Evolutionary conservation across 2,888 invertebrate species (phyloP).

Genomic region (Nephrotoma guestfalica): DNA sequence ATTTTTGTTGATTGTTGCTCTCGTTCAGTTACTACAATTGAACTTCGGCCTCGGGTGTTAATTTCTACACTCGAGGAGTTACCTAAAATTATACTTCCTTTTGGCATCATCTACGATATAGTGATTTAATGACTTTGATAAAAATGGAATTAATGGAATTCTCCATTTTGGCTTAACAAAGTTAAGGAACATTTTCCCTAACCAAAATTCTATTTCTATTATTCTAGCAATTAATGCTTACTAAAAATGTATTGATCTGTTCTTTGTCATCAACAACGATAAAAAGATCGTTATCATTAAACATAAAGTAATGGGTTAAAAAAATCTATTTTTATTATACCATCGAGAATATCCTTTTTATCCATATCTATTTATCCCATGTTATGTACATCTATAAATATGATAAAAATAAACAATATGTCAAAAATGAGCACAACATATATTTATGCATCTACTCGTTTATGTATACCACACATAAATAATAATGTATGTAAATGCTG

Average conservation of each 20-base stretch:
- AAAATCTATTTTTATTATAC: not conserved
- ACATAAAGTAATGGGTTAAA: not conserved
- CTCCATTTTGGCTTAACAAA: too few species aligned
- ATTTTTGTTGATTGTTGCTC: too few species aligned
- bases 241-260: not conserved
- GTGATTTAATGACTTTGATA: too few species aligned
- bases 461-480: not conserved
- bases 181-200: too few species aligned
- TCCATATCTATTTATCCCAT: not conserved
- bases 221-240: too few species aligned
- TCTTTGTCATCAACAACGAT: not conserved
- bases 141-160: too few species aligned
- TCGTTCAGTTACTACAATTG: too few species aligned
- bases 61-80: too few species aligned
- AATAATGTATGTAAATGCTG: not conserved
- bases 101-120: too few species aligned
- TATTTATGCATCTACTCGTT: not conserved
- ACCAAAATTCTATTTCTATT: too few species aligned
- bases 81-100: too few species aligned
- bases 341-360: not conserved
- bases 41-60: too few species aligned
- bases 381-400: not conserved
- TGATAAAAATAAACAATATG: not conserved
- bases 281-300: not conserved
- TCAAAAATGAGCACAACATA: not conserved